phyloP scores from a whole-genome alignment of 2,888 invertebrate genomes.

The Nomada ruficornis region DNA sequence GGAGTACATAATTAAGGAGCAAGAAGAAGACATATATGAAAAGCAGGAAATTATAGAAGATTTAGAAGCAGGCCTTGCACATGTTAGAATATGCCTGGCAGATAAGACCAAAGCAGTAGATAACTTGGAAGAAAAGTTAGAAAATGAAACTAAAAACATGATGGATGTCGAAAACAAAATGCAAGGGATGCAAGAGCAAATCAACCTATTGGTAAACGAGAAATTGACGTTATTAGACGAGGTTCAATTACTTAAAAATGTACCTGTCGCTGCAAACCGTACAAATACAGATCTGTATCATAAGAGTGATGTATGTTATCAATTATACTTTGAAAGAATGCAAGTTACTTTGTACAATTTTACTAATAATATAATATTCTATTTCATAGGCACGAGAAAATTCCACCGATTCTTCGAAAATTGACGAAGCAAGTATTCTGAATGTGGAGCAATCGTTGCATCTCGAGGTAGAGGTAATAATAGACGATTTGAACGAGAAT shows the following conservation, averaged over 20 bases:
- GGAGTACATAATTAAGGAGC: slow-evolving; percentile 68
- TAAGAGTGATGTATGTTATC: slow-evolving; percentile 16
- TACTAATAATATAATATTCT: background rate
- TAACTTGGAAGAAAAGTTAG: slow-evolving; percentile 74
- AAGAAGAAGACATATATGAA: slow-evolving; percentile 70
- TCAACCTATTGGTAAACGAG: slow-evolving; percentile 52
- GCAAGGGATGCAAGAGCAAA: slow-evolving; percentile 36
- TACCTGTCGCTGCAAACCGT: background rate
- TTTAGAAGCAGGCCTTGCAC: slow-evolving; percentile 74
- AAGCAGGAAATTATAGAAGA: slow-evolving; percentile 74
- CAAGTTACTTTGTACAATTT: background rate
- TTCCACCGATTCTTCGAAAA: background rate
- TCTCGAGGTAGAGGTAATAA: slow-evolving; percentile 1
- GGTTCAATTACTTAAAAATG: slow-evolving; percentile 11
- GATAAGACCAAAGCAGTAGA: slow-evolving; percentile 74
- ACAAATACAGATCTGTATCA: background rate
- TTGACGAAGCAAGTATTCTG: slow-evolving; percentile 16
- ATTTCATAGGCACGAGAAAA: slow-evolving; percentile 5
- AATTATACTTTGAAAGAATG: background rate
- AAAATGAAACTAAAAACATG: slow-evolving; percentile 55
- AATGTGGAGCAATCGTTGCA: slow-evolving; percentile 14
- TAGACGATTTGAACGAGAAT: background rate
- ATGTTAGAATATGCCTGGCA: slow-evolving; percentile 72
- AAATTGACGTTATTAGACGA: slow-evolving; percentile 33
- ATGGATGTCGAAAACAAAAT: slow-evolving; percentile 13